Percentiles rank a stretch among this genome's conserved stretches.
Evolutionary conservation across 2,888 invertebrate species (phyloP).

Genomic region (Hipparchia sbordonii): DNA sequence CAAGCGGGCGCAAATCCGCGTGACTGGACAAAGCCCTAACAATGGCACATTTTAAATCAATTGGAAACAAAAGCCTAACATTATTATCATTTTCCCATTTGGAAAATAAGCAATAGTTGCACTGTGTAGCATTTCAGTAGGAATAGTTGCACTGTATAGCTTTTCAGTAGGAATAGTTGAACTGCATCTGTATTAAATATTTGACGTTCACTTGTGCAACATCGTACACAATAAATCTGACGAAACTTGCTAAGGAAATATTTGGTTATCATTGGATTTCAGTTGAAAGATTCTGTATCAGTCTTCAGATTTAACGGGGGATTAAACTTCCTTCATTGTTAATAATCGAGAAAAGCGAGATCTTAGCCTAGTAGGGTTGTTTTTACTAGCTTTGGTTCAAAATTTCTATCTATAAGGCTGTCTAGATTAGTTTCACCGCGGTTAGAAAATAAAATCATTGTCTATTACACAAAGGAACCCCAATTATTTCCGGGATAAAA

Average conservation of each 20-base stretch:
- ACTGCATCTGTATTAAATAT: slow-evolving; percentile 93
- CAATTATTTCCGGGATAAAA: too few relatives aligned
- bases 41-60: background rate
- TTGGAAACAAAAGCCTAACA: background rate
- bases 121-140: slow-evolving; percentile 51
- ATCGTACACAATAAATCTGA: slow-evolving; percentile 96
- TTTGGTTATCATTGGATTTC: background rate
- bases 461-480: too few relatives aligned
- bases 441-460: too few relatives aligned
- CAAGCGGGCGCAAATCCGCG: too few relatives aligned
- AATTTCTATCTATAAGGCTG: too few relatives aligned
- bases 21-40: background rate
- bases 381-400: too few relatives aligned
- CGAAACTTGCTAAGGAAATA: slow-evolving; percentile 55
- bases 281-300: background rate
- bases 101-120: background rate
- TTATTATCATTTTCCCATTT: background rate
- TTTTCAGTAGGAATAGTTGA: slow-evolving; percentile 87
- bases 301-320: too few relatives aligned
- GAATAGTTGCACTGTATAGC: background rate
- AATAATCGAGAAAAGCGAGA: too few relatives aligned
- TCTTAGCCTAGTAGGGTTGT: too few relatives aligned
- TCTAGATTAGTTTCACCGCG: too few relatives aligned
- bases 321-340: too few relatives aligned
- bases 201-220: slow-evolving; percentile 95